phyloP scores from a whole-genome alignment of 2,888 invertebrate species.

The Cephus nigrinus region DNA sequence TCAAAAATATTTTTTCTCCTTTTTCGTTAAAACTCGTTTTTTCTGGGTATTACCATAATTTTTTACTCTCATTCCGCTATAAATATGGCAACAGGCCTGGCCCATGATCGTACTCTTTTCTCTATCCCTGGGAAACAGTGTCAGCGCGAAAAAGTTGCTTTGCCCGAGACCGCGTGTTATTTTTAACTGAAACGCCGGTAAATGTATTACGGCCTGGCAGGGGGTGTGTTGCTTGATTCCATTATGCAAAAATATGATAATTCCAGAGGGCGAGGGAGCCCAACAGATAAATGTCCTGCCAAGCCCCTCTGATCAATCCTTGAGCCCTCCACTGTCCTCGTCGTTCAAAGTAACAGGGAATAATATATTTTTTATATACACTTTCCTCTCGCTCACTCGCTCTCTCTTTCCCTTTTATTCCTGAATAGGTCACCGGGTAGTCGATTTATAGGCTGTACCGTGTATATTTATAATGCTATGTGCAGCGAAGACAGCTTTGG shows the following conservation, averaged over 20 bases:
- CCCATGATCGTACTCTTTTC: too few relatives aligned
- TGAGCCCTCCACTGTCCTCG: slow-evolving; percentile 8
- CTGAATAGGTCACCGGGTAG: too few relatives aligned
- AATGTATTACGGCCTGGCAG: slow-evolving; percentile 26
- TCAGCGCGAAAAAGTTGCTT: neutral
- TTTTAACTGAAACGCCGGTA: slow-evolving; percentile 12
- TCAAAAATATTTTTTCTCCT: neutral
- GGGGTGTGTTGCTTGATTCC: slow-evolving; percentile 45
- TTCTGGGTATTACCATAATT: too few relatives aligned
- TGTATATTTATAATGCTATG: too few relatives aligned
- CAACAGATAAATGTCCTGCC: slow-evolving; percentile 47
- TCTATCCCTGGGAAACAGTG: too few relatives aligned
- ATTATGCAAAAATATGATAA: slow-evolving; percentile 62
- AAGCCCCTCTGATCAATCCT: slow-evolving; percentile 45
- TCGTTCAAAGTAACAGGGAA: slow-evolving; percentile 14
- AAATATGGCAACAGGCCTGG: too few relatives aligned
- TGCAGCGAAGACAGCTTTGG: too few relatives aligned
- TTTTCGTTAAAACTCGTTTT: neutral
- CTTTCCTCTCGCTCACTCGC: neutral
- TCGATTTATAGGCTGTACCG: too few relatives aligned
- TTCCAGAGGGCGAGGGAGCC: slow-evolving; percentile 33
- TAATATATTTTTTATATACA: slow-evolving; percentile 23
- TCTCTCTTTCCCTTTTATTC: too few relatives aligned
- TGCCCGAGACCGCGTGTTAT: neutral
- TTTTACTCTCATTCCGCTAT: too few relatives aligned